Base-by-base conservation (phyloP, 2,888 invertebrate genomes). In the Belgica antarctica region DNA sequence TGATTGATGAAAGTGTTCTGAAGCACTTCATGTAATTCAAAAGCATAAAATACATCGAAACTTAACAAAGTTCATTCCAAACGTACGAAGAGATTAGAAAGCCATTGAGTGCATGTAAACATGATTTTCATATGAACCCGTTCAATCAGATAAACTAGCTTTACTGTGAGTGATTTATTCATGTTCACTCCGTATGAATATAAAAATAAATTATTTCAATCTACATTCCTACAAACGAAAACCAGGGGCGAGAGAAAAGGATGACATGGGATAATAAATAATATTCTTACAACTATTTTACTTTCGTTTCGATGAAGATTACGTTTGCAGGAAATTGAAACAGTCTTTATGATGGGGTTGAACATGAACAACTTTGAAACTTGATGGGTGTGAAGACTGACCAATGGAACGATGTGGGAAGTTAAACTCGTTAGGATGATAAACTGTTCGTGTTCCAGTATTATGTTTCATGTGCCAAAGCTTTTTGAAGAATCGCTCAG, bases 151-250 rank as follows among this genome's bases (percentile, higher is more conserved):
- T 63, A 41, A 63, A 63, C 22, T 63, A 25, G 41, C 62, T 63
- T 63, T 63, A 41, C 63, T 41, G 22, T 63, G 63, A 63, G 25
- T 63, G 63, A 63, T 63, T 63, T 63, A 63, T 63, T 63, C 41
- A 57, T 19, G 41, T 36, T n/a, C 41, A 36, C 12, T 31, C 31
- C 19, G 34, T 62, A 17, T 25, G 15, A 2, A 12, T 12, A 31
- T 31, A 34, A 59, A 62, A 31, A 62, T 41, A 41, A 41, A 41
- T 41, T 41, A 41, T 41, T 10, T 31, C 10, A 4, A 31, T 31
- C 41, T 41, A 2, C n/a, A 41, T 15, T 34, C 41, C 10, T 2
- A 12, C n/a, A 41, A 10, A 41, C n/a, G n/a, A 41, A 41, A n/a
- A 10, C 15, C 41, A 15, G 41, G n/a, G n/a, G n/a, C n/a, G n/a